A percentile compares a stretch with the other conserved stretches of the same genome.
Evolutionary conservation across 2,888 invertebrate species (phyloP).

Genomic region (Bellardia pandia): DNA sequence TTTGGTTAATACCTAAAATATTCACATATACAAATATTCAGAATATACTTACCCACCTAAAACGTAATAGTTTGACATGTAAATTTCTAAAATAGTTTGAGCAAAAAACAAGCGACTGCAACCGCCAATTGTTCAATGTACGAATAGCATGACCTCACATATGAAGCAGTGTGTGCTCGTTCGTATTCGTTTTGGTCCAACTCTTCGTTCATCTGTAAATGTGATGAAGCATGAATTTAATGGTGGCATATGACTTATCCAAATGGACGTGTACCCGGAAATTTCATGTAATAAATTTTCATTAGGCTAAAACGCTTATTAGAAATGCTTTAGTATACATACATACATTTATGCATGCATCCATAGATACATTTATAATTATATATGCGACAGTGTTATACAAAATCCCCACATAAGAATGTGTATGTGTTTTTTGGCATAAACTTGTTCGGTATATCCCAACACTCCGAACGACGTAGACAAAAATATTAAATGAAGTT

Average conservation of each 20-base stretch:
- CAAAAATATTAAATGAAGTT: too few species aligned
- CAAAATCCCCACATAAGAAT: too few species aligned
- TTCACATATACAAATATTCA: background rate
- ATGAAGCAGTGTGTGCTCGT: background rate
- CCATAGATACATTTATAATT: background rate
- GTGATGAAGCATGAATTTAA: conserved; percentile 27
- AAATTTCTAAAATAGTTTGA: background rate
- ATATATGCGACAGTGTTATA: too few species aligned
- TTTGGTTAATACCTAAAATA: conserved; percentile 8
- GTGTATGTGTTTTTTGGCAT: too few species aligned
- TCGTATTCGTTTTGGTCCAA: background rate
- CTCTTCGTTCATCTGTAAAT: background rate
- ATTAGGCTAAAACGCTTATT: conserved; percentile 30
- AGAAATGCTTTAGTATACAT: background rate
- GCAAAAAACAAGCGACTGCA: background rate
- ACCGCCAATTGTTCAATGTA: conserved; percentile 11
- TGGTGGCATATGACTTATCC: conserved; percentile 16
- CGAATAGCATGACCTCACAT: conserved; percentile 3
- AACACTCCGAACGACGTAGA: too few species aligned
- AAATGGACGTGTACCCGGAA: conserved; percentile 19
- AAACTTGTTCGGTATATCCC: too few species aligned
- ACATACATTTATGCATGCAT: background rate
- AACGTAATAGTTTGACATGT: conserved; percentile 4
- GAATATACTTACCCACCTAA: background rate
- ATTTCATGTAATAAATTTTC: conserved; percentile 44